Percentiles rank a stretch among this genome's conserved stretches.
phyloP scores from a whole-genome alignment of 2,888 invertebrate genomes.

The Acronicta leporina region DNA sequence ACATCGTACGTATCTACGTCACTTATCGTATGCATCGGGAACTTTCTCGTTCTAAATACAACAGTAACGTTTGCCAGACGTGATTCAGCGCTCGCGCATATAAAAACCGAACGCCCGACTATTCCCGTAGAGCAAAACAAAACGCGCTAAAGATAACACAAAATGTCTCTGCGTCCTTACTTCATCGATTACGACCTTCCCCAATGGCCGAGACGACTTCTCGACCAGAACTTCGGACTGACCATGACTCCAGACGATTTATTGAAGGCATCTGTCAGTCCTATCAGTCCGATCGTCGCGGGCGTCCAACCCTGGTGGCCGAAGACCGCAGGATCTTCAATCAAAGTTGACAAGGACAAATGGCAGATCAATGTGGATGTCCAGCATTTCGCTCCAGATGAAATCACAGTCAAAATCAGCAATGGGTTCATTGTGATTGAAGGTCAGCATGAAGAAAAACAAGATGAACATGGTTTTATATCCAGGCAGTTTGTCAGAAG shows the following conservation, averaged over 20 bases:
- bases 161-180: slow-evolving; percentile 77
- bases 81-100: slow-evolving; percentile 45
- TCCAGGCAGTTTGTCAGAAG: slow-evolving; percentile 92
- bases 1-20: slow-evolving; percentile 11
- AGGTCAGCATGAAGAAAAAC: slow-evolving; percentile 94
- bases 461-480: slow-evolving; percentile 93
- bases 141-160: slow-evolving; percentile 45
- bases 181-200: slow-evolving; percentile 76
- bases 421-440: slow-evolving; percentile 92
- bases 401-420: slow-evolving; percentile 93
- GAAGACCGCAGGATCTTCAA: slow-evolving; percentile 81
- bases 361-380: slow-evolving; percentile 93
- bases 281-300: slow-evolving; percentile 68
- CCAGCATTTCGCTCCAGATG: slow-evolving; percentile 93
- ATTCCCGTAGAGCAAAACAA: slow-evolving; percentile 54
- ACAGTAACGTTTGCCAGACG: slow-evolving; percentile 46
- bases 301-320: slow-evolving; percentile 77
- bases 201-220: slow-evolving; percentile 76
- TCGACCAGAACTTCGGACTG: slow-evolving; percentile 83
- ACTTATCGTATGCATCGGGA: slow-evolving; percentile 58
- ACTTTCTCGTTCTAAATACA: slow-evolving; percentile 62
- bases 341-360: slow-evolving; percentile 86
- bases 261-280: slow-evolving; percentile 65
- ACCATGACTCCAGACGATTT: slow-evolving; percentile 81
- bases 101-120: slow-evolving; percentile 35